phyloP scores from a whole-genome alignment of 2,888 invertebrate genomes.

The Uloborus plumipes region DNA sequence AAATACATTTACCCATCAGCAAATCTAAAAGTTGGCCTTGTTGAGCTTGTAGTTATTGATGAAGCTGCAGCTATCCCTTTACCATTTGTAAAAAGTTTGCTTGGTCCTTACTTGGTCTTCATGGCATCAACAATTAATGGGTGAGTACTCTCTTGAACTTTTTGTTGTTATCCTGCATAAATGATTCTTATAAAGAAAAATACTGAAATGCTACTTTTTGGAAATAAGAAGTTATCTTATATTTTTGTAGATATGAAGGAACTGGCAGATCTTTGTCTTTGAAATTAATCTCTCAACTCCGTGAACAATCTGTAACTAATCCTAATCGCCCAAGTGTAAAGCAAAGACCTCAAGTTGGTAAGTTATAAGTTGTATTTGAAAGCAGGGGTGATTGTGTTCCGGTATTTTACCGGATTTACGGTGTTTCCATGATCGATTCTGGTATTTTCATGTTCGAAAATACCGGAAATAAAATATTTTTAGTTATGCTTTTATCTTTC shows the following conservation, averaged over 20 bases:
- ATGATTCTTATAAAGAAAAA: too few relatives aligned
- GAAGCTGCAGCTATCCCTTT: constrained; percentile 99
- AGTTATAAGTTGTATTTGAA: background rate
- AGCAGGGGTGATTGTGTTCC: too few relatives aligned
- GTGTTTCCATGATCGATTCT: too few relatives aligned
- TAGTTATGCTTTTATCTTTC: too few relatives aligned
- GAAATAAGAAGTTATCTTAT: too few relatives aligned
- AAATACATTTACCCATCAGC: constrained; percentile 98
- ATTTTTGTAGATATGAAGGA: constrained; percentile 84
- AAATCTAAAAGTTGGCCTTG: constrained; percentile 80
- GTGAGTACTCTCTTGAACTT: constrained; percentile 69
- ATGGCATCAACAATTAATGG: constrained; percentile 97
- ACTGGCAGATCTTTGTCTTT: constrained; percentile 95
- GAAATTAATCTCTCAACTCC: constrained; percentile 91
- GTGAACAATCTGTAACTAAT: constrained; percentile 75
- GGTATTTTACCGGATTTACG: too few relatives aligned
- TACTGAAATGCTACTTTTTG: too few relatives aligned
- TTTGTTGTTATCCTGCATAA: background rate
- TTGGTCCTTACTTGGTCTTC: constrained; percentile 92
- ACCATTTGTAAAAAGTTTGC: constrained; percentile 88
- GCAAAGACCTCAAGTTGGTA: constrained; percentile 27
- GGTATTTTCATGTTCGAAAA: too few relatives aligned
- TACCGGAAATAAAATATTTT: too few relatives aligned
- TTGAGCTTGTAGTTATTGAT: constrained; percentile 95
- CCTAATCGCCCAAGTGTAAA: background rate